Evolutionary conservation across 2,113 vertebrate genomes (phyloP).

Genomic region (Leptosomus discolor): DNA sequence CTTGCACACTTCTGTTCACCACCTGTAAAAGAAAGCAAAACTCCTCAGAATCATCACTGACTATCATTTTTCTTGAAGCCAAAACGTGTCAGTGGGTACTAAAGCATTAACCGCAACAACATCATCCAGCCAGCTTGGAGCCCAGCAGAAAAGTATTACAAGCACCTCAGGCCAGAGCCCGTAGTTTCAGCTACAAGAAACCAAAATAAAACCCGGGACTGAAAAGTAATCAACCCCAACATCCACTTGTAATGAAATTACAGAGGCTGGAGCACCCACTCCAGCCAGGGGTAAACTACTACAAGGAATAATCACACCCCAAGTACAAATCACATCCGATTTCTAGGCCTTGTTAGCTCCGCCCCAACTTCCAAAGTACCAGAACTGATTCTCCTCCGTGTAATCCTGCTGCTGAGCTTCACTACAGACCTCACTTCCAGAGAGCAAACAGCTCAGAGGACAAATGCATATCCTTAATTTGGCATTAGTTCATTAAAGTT

Average conservation of each 20-base stretch:
- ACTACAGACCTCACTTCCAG: neutral
- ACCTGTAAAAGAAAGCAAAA: slow-evolving; percentile 33
- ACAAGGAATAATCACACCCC: neutral
- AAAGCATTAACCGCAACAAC: neutral
- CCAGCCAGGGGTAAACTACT: neutral
- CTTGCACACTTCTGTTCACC: neutral
- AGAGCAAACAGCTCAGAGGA: neutral
- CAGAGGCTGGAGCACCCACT: neutral
- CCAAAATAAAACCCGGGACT: neutral
- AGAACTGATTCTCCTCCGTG: neutral
- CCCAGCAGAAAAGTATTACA: neutral
- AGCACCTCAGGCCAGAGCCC: neutral
- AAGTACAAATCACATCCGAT: rapidly evolving
- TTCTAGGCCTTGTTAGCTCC: neutral
- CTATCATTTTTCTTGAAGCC: neutral
- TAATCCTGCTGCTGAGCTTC: neutral
- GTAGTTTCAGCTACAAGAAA: rapidly evolving
- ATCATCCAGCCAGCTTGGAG: neutral
- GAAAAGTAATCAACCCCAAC: neutral
- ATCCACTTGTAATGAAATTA: neutral
- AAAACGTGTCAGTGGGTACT: neutral
- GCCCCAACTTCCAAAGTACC: neutral
- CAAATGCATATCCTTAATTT: neutral
- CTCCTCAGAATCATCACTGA: neutral
- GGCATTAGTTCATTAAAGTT: neutral